These are phyloP conservation scores for Anhinga rufa DNA, from an alignment of 2,113 vertebrate species.

Conservation along the genomic window DNA sequence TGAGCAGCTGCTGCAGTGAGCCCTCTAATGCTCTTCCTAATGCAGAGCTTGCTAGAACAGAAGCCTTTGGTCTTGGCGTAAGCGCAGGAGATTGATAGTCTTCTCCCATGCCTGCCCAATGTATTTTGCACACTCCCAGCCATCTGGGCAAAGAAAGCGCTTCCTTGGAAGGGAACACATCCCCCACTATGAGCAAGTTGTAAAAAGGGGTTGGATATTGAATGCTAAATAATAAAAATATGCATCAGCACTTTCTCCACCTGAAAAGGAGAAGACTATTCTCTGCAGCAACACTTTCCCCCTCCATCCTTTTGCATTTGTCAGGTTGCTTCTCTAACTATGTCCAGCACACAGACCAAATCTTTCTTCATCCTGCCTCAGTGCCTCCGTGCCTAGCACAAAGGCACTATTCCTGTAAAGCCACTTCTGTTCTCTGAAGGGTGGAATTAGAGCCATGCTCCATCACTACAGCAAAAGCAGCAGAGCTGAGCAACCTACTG, in stretches of 20 bases:
- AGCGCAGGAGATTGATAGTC: neutral
- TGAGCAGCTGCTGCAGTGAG: neutral
- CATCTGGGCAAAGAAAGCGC: neutral
- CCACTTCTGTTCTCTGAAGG: neutral
- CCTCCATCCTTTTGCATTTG: neutral
- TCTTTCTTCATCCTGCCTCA: neutral
- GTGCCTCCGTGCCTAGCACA: neutral
- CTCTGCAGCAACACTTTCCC: neutral
- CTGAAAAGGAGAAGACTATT: neutral
- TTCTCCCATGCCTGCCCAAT: neutral
- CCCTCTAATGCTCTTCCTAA: neutral
- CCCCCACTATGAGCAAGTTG: neutral
- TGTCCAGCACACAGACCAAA: neutral
- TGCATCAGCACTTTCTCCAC: neutral
- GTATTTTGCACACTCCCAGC: neutral
- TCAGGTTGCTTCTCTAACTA: neutral
- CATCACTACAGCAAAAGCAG: neutral
- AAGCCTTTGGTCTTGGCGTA: neutral
- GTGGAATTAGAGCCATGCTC: neutral
- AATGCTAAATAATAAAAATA: neutral
- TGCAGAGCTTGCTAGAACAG: neutral
- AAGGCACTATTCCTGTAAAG: neutral
- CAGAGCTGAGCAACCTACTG: neutral
- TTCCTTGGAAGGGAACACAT: neutral
- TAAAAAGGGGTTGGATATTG: neutral